Base-by-base conservation (phyloP, 2,888 invertebrate genomes). In the Acronicta aceris region DNA sequence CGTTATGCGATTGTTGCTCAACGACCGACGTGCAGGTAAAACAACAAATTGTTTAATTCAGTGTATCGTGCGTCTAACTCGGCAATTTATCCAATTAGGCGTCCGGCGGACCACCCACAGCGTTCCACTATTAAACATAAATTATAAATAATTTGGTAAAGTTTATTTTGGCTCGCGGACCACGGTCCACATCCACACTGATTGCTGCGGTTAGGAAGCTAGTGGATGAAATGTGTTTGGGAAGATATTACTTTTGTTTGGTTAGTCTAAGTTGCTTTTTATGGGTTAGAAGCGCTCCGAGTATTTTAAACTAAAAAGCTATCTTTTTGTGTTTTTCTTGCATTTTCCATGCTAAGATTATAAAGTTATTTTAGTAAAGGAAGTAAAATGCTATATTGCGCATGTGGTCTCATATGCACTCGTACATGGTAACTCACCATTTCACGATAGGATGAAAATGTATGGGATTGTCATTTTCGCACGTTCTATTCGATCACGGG, bases 21-120 rank as follows among this genome's bases (percentile, higher is more conserved):
- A 87, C 79, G 81, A 74, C 72, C 81, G 76, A 86, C 81, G 81
- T 75, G 75, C 82, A 79, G 82, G 84, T 81, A 81, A 84, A 79
- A 82, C 83, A 87, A 89, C 88, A 91, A 91, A 89, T 93, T 90
- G 91, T 92, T 89, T 89, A 89, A 90, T 89, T 90, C 88, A 87
- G 89, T 92, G 91, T 92, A 92, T 92, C 89, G 87, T 91, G 87
- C 85, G 86, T 90, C 92, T 94, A 93, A 93, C 88, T 86, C 90
- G 83, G 92, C 90, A 90, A 94, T 93, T 93, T 90, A 92, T 89
- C 93, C 93, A 93, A 94, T 94, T 93, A 94, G 90, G 84, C 85
- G 86, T 81, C 84, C 78, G 86, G 81, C 81, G 76, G 85, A 81
- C 94, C 94, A 94, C 94, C 94, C 94, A 94, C 89, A 84, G 82